phyloP scores from a whole-genome alignment of 2,113 vertebrate genomes.

The Petrocephalus zakoni region DNA sequence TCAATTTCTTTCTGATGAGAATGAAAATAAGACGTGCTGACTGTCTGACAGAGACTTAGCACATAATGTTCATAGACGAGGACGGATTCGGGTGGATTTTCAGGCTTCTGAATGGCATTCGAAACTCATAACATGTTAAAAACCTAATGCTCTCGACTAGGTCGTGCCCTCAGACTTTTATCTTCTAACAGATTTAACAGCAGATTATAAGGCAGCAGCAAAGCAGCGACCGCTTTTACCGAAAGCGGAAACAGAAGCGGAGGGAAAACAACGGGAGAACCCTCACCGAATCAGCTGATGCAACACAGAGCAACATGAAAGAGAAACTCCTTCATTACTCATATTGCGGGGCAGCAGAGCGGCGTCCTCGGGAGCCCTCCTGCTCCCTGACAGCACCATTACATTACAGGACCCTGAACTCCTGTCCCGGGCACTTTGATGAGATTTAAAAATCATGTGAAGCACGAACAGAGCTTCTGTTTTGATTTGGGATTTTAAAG shows the following conservation, averaged over 20 bases:
- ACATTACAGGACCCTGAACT: neutral
- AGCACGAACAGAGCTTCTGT: neutral
- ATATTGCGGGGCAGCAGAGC: neutral
- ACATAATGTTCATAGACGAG: neutral
- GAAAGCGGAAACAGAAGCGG: neutral
- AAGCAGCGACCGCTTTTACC: neutral
- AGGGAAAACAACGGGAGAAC: neutral
- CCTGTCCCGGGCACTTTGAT: neutral
- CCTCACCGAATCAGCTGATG: neutral
- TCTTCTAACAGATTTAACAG: neutral
- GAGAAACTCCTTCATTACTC: neutral
- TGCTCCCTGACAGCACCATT: neutral
- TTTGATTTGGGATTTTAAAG: neutral
- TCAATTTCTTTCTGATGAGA: neutral
- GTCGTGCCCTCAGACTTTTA: neutral
- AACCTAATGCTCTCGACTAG: neutral
- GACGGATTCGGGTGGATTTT: neutral
- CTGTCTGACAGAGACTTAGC: neutral
- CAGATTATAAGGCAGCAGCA: neutral
- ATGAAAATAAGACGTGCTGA: neutral
- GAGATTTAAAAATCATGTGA: neutral
- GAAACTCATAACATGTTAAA: neutral
- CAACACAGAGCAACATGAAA: neutral
- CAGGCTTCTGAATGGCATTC: neutral
- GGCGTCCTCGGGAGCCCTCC: neutral